Conservation (phyloP, 2,797 vertebrate genomes). For the Melopsittacus undulatus region DNA sequence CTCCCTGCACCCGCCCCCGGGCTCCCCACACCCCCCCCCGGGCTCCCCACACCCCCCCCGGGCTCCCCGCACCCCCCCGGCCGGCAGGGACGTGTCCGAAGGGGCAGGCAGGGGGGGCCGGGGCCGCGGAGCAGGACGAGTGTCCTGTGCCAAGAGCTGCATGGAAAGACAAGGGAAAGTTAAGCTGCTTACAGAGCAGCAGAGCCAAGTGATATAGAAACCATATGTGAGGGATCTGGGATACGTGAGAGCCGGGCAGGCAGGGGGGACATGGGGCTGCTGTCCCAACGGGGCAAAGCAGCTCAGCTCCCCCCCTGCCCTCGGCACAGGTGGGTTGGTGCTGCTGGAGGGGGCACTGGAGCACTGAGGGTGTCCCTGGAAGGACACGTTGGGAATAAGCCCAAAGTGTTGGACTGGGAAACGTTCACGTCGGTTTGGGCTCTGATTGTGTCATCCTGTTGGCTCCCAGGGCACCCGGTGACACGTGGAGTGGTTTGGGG, state of each 20-base stretch:
- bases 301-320: not conserved
- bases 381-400: not conserved
- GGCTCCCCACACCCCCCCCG: not conserved
- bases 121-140: not conserved
- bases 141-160: slow-evolving; percentile 26
- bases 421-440: not conserved
- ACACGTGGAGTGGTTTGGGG: accelerated
- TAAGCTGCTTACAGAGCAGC: slow-evolving; percentile 23
- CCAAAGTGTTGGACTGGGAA: not conserved
- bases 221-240: slow-evolving; percentile 58
- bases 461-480: accelerated
- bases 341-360: accelerated
- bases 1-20: slow-evolving; percentile 12
- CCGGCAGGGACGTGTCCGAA: slow-evolving; percentile 36
- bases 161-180: slow-evolving; percentile 58
- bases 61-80: not conserved
- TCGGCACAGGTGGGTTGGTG: accelerated
- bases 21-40: too few species aligned
- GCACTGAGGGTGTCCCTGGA: accelerated
- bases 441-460: not conserved
- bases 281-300: not conserved
- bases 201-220: slow-evolving; percentile 61
- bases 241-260: slow-evolving; percentile 28
- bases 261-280: not conserved
- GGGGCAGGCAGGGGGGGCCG: slow-evolving; percentile 38